Base-by-base conservation (phyloP, 2,113 vertebrate genomes). In the Galbula dea region DNA sequence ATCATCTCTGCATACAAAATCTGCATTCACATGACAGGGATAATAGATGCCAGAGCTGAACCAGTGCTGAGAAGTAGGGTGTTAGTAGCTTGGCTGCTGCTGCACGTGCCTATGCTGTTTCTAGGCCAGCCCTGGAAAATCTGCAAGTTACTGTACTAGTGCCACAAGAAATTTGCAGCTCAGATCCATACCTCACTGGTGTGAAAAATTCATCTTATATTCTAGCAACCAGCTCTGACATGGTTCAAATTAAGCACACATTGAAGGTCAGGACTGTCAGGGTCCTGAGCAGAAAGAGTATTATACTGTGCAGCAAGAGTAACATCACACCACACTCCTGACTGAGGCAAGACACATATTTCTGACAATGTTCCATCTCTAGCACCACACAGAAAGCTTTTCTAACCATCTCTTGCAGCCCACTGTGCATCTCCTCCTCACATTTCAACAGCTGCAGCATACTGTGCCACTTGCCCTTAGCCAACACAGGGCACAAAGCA, bases 41-140 rank as follows among this genome's bases (percentile, higher is more conserved):
- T 95, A 95, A 95, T 85, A 84, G 93, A 90, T 1, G 2, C 81
- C 7, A 39, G 87, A 95, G 93, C 91, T 95, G 93, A 96, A 92
- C 65, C 77, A 48, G 89, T 78, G 86, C 91, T 87, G 85, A 79
- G 81, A 94, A 95, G 87, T 39, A 87, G 93, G 91, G 93, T 94
- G 94, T 91, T 85, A 89, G 91, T 89, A 95, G 87, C 84, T 87
- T 89, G 91, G 91, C 94, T 89, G 74, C 7, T 89, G 93, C 96
- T 89, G 84, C 77, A 48, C 84, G 81, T 90, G 89, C 84, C 74
- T 89, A 8, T 43, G 84, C 84, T 52, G 86, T 91, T 96, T 95
- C 93, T 94, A 95, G 93, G 91, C 77, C 91, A 96, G 93, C 49
- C 48, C n/a, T 48, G 4, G 2, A 92, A 94, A 94, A 94, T 84